A percentile compares a stretch with the other conserved stretches of the same genome.
These are phyloP conservation scores for Plusia festucae DNA, from an alignment of 2,888 invertebrate species.

Conservation along the genomic window DNA sequence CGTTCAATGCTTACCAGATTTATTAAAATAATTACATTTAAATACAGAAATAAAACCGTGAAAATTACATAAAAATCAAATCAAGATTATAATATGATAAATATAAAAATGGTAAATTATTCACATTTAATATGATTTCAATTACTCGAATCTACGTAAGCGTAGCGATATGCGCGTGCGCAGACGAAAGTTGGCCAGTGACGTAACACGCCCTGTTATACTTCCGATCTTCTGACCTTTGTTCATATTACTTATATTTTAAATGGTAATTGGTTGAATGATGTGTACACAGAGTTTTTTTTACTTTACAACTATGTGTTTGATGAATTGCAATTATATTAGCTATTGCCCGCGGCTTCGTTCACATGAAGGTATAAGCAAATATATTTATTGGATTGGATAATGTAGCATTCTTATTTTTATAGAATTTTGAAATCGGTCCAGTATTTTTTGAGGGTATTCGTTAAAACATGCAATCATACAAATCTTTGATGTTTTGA, in stretches of 20 bases:
- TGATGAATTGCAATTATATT: slow-evolving; percentile 5
- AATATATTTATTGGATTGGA: too few species aligned
- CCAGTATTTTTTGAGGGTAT: too few species aligned
- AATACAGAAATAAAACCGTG: not conserved
- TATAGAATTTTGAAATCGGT: too few species aligned
- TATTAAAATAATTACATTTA: not conserved
- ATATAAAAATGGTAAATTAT: slow-evolving; percentile 7
- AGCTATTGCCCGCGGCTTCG: too few species aligned
- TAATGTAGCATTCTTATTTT: too few species aligned
- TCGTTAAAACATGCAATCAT: too few species aligned
- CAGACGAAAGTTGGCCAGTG: slow-evolving; percentile 69
- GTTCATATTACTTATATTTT: slow-evolving; percentile 44
- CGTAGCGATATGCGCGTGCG: slow-evolving; percentile 47
- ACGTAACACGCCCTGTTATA: slow-evolving; percentile 66
- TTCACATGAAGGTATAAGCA: too few species aligned
- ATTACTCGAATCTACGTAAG: slow-evolving; percentile 30
- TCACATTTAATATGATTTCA: slow-evolving; percentile 51
- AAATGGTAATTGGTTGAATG: slow-evolving; percentile 54
- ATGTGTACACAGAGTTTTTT: slow-evolving; percentile 39
- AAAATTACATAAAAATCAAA: not conserved
- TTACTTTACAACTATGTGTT: slow-evolving; percentile 20
- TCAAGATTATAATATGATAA: slow-evolving; percentile 8
- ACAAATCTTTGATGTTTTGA: too few species aligned
- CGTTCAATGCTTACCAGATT: too few species aligned
- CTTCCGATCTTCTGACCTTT: slow-evolving; percentile 67